phyloP scores from a whole-genome alignment of 2,113 vertebrate species.

The Orientallactaga bullata region DNA sequence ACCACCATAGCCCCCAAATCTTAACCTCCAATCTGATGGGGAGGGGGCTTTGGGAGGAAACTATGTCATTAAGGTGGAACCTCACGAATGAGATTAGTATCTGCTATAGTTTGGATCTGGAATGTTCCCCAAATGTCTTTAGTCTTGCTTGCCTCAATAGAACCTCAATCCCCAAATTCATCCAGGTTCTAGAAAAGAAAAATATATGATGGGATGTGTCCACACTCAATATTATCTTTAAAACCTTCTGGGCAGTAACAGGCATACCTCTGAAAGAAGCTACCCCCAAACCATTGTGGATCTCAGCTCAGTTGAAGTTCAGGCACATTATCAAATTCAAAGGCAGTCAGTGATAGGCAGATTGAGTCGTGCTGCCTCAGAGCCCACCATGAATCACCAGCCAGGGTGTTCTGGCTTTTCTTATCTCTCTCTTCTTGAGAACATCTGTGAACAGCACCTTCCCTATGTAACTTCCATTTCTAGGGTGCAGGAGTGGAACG shows the following conservation, averaged over 20 bases:
- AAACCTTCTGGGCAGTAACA: not conserved
- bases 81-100: not conserved
- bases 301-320: slow-evolving; percentile 26
- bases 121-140: not conserved
- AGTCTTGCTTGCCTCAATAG: not conserved
- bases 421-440: not conserved
- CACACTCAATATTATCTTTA: not conserved
- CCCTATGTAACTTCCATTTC: not conserved
- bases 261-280: not conserved
- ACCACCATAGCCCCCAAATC: too few relatives aligned
- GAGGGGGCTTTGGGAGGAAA: not conserved
- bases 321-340: not conserved
- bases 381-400: not conserved
- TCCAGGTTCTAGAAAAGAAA: not conserved
- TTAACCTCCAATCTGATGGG: not conserved
- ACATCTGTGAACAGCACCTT: not conserved
- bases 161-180: not conserved
- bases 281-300: not conserved
- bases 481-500: too few relatives aligned
- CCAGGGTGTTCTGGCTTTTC: not conserved
- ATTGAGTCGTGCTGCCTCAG: not conserved
- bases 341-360: not conserved
- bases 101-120: not conserved
- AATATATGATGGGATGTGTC: not conserved
- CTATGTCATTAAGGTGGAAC: too few relatives aligned